Base-by-base conservation (phyloP, 2,888 invertebrate species). In the Orthosia gracilis region DNA sequence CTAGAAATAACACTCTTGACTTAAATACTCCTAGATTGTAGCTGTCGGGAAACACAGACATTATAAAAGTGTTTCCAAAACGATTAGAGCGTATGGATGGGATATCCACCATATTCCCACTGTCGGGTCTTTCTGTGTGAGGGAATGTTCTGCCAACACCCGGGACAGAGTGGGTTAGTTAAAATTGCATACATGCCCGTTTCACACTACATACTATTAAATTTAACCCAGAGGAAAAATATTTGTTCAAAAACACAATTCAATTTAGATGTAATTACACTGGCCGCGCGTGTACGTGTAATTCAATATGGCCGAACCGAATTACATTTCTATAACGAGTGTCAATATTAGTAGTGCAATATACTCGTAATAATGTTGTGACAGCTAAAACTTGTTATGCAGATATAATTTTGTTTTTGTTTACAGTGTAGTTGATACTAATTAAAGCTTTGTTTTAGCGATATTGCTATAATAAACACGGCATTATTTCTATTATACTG, bases 241-340 rank as follows among this genome's bases (percentile, higher is more conserved):
- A 55, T 74, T 71, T 71, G 23, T 21, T 18, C 71, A 64, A 69
- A 78, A 82, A 69, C 65, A 15, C 65, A 80, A 80, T 83, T 57
- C 59, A 80, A 75, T 83, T 74, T 77, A 72, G 45, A 52, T 62
- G 45, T 74, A 69, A 76, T 83, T 73, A 83, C 49, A 73, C n/a
- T 15, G 52, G 40, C 59, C 66, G 23, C 63, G 45, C 26, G 21
- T 49, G 73, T 73, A 61, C 31, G 50, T n/a, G 17, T 62, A 80
- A 69, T 79, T 68, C 66, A 69, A 83, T 59, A 73, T 80, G 49
- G 65, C 26, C 21, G 61, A 47, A 50, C 65, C 7, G 47, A 80
- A 83, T 83, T 74, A 74, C 15, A 50, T 40, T 67, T 18, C 66
- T 47, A 57, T 76, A 69, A 52, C 57, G 26, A 66, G 52, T 57